A percentile compares a stretch with the other conserved stretches of the same genome.
phyloP scores from a whole-genome alignment of 1,140 invertebrate genomes.

The honey bee (Apis mellifera) region Amel_HAv3.1 CM009932.2:11640501-11641000 shows the following conservation, averaged over 20 bases:
- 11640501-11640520: constrained; percentile 63
- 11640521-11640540: constrained; percentile 66
- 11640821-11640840: constrained; percentile 39
- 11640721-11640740: constrained; percentile 26
- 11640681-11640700: neutral
- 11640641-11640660: no score
- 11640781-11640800: constrained; percentile 22
- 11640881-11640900: neutral
- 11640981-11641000: constrained; percentile 16
- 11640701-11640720: constrained; percentile 8
- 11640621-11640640: neutral
- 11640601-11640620: neutral
- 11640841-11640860: constrained; percentile 1
- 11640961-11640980: neutral
- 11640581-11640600: neutral
- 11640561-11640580: constrained; percentile 41
- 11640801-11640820: neutral
- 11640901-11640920: neutral
- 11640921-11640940: constrained; percentile 12
- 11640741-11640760: constrained; percentile 4
- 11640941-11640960: constrained; percentile 7
- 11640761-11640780: neutral
- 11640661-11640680: neutral
- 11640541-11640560: constrained; percentile 59
- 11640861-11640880: neutral